These are phyloP conservation scores for Trididemnum miniatum DNA, from an alignment of 23 tunicate species.

Conservation along the genomic window DNA sequence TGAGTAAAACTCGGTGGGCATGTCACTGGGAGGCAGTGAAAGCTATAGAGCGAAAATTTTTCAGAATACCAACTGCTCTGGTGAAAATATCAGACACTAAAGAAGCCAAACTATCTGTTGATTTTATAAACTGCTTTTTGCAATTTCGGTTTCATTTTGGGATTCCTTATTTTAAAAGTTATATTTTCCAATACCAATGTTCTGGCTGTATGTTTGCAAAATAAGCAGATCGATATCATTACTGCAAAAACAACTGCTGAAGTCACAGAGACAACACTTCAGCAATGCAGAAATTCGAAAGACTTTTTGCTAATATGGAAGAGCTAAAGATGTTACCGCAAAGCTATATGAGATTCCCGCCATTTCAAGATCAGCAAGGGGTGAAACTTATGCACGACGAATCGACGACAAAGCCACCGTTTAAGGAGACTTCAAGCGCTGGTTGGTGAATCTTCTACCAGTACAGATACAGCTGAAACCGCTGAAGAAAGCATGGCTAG, in stretches of 20 bases:
- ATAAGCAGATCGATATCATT: neutral
- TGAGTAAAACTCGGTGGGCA: conserved; percentile 22
- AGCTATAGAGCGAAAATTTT: neutral
- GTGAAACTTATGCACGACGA: conserved; percentile 1
- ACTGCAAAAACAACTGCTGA: conserved; percentile 11
- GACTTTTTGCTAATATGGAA: conserved; percentile 27
- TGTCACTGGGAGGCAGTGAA: conserved; percentile 26
- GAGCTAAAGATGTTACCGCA: neutral
- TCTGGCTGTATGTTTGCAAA: neutral
- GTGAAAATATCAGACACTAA: neutral
- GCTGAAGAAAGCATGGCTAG: conserved; percentile 4
- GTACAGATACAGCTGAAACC: neutral
- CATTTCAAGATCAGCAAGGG: neutral
- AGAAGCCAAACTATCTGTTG: conserved; percentile 2
- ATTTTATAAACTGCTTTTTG: conserved; percentile 4
- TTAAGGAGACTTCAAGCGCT: conserved; percentile 8
- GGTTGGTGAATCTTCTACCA: conserved; percentile 3
- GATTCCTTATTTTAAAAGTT: neutral
- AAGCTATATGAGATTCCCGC: neutral
- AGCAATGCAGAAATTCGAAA: conserved; percentile 1
- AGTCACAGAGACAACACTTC: conserved; percentile 5
- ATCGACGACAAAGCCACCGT: neutral
- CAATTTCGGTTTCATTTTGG: conserved; percentile 6
- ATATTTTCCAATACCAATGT: conserved; percentile 33
- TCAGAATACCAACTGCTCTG: conserved; percentile 6